Evolutionary conservation across 2,888 invertebrate genomes (phyloP).

Genomic region (Malthinus seriepunctatus): DNA sequence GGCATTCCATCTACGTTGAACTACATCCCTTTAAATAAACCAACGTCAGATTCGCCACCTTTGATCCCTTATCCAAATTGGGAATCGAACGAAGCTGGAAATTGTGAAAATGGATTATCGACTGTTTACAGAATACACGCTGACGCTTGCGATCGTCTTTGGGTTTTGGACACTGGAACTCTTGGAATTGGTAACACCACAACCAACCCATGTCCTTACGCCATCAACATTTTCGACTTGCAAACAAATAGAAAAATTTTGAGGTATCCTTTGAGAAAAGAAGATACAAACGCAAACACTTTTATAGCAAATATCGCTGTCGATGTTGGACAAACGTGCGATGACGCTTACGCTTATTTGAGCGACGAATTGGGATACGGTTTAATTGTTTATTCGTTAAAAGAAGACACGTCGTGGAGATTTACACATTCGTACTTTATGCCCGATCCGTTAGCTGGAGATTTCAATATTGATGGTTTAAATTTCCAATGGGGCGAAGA

Average conservation of each 20-base stretch:
- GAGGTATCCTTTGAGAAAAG: slow-evolving; percentile 66
- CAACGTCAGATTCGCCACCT: slow-evolving; percentile 69
- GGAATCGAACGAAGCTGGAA: slow-evolving; percentile 73
- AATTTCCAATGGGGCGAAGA: slow-evolving; percentile 87
- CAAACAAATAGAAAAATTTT: slow-evolving; percentile 72
- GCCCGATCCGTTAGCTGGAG: slow-evolving; percentile 79
- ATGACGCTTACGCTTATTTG: slow-evolving; percentile 78
- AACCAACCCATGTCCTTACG: slow-evolving; percentile 78
- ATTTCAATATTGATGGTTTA: slow-evolving; percentile 77
- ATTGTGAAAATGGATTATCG: slow-evolving; percentile 73
- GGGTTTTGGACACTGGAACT: slow-evolving; percentile 84
- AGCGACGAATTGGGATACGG: slow-evolving; percentile 84
- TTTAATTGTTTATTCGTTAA: slow-evolving; percentile 77
- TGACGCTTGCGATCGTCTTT: slow-evolving; percentile 77
- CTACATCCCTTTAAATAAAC: slow-evolving; percentile 72
- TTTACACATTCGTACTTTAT: slow-evolving; percentile 78
- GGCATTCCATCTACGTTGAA: slow-evolving; percentile 82
- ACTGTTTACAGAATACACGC: slow-evolving; percentile 81
- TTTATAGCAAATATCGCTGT: slow-evolving; percentile 88
- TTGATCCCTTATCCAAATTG: slow-evolving; percentile 79
- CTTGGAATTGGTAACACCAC: slow-evolving; percentile 77
- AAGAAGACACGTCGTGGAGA: slow-evolving; percentile 77
- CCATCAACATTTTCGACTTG: slow-evolving; percentile 77
- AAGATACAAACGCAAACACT: slow-evolving; percentile 75
- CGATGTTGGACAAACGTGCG: slow-evolving; percentile 74